Evolutionary conservation across 2,113 vertebrate species (phyloP).

Genomic region (Phalacrocorax brasilianus): DNA sequence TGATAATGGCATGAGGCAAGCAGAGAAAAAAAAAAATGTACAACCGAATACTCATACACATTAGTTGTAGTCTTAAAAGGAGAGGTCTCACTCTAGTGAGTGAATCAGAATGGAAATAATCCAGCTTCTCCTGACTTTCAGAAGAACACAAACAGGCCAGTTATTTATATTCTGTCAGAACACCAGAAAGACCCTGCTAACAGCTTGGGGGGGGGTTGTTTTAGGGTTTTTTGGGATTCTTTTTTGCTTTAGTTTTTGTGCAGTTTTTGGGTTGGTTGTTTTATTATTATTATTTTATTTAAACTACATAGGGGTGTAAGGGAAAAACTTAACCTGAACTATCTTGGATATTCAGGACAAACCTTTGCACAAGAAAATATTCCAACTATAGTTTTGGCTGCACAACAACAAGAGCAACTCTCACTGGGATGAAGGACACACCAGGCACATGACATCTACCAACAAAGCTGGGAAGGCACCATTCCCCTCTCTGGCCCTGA

Average conservation of each 20-base stretch:
- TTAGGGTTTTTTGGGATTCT: too few relatives aligned
- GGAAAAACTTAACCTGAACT: background rate
- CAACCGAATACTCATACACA: background rate
- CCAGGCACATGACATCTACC: background rate
- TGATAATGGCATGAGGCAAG: background rate
- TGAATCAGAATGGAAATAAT: background rate
- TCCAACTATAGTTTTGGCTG: background rate
- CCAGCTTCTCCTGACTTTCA: background rate
- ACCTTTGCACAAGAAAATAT: background rate
- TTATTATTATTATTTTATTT: background rate
- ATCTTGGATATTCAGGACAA: background rate
- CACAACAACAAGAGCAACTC: background rate
- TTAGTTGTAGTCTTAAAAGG: background rate
- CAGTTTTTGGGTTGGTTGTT: too few relatives aligned
- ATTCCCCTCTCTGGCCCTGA: rapidly evolving
- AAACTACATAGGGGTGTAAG: background rate
- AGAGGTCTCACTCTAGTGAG: background rate
- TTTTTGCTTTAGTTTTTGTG: too few relatives aligned
- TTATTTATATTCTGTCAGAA: background rate
- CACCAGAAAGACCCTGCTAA: background rate
- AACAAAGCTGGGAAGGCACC: background rate
- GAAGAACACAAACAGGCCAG: background rate
- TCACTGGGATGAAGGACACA: background rate
- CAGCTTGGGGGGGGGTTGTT: background rate
- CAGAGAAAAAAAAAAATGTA: background rate